A percentile compares a stretch with the other conserved stretches of the same genome.
Evolutionary conservation across 2,888 invertebrate species (phyloP).

Genomic region (Venusia cambrica): DNA sequence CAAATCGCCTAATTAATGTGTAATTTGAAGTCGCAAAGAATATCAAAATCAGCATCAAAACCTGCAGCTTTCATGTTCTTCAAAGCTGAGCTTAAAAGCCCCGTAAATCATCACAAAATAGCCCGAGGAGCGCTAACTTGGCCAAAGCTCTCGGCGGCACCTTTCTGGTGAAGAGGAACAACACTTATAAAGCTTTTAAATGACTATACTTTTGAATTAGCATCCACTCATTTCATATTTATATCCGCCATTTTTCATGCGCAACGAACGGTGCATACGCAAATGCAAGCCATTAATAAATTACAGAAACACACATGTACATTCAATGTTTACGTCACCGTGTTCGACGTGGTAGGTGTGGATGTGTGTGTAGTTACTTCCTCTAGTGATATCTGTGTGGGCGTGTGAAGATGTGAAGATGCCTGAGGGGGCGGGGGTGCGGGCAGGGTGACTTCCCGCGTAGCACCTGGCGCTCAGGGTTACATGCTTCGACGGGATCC

Average conservation of each 20-base stretch:
- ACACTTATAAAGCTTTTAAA: conserved; percentile 46
- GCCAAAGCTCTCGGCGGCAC: conserved; percentile 40
- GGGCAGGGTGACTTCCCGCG: conserved; percentile 64
- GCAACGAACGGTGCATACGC: conserved; percentile 64
- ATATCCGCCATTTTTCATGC: conserved; percentile 67
- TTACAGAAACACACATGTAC: conserved; percentile 65
- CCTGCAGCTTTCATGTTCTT: conserved; percentile 18
- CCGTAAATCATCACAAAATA: conserved; percentile 25
- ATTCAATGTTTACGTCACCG: conserved; percentile 52
- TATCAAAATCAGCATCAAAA: conserved; percentile 18
- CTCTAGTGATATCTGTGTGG: conserved; percentile 46
- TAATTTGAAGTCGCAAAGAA: conserved; percentile 1
- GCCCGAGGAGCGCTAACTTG: conserved; percentile 29
- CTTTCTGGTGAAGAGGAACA: conserved; percentile 43
- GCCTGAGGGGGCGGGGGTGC: conserved; percentile 29
- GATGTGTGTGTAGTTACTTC: conserved; percentile 50
- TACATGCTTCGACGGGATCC: conserved; percentile 65
- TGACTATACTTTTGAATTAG: conserved; percentile 61
- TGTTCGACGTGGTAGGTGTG: conserved; percentile 28
- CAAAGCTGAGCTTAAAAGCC: conserved; percentile 21
- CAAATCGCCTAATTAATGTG: too few species aligned
- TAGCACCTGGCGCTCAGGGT: conserved; percentile 77
- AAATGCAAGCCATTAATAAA: conserved; percentile 74
- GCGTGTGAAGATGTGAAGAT: conserved; percentile 50
- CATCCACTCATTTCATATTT: conserved; percentile 64